Base-by-base conservation (phyloP, 2,113 vertebrate species). In the Caloenas nicobarica region DNA sequence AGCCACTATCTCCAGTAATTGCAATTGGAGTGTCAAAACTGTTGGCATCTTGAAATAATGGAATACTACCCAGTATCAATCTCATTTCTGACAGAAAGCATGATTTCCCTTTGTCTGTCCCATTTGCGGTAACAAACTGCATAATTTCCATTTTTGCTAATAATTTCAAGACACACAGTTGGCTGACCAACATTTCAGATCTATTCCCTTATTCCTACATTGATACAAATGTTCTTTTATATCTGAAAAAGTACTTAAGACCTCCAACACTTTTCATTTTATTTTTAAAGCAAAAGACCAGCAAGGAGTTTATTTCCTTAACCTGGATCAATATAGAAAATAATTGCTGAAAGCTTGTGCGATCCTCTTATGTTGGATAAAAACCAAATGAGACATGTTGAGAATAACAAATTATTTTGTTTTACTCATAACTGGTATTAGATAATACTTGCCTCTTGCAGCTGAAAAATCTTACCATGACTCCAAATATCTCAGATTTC, bases 11-110 rank as follows among this genome's bases (percentile, higher is more conserved):
- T 86, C 65, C 7, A 22, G 80, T 92, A 95, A 96, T 92, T 96
- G 90, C 93, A 95, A 96, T 58, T 87, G 91, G 38, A 81, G 60
- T 69, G 70, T 96, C 96, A 96, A 94, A 97, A 95, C 81, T 91
- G 82, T 89, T 87, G 83, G 80, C 83, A 91, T 96, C 92, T 93
- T 85, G 69, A 87, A 96, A 89, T 95, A 96, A 92, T 77, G 77
- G 73, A 89, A 95, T 62, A 68, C 77, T 90, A 81, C 86, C 83
- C 69, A 72, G 69, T 88, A 95, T 93, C 95, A 94, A 91, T 94
- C 95, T 96, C 88, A 84, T 94, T 91, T 61, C 82, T 96, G 92
- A 92, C 91, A 95, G 88, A 95, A 93, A 92, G 69, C 80, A 89
- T 69, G 81, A 92, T 92, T 96, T 92, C 57, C 70, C 61, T 88